A percentile compares a stretch with the other conserved stretches of the same genome.
These are phyloP conservation scores for Chouioia cunea DNA, from an alignment of 2,888 invertebrate genomes.

Conservation along the genomic window DNA sequence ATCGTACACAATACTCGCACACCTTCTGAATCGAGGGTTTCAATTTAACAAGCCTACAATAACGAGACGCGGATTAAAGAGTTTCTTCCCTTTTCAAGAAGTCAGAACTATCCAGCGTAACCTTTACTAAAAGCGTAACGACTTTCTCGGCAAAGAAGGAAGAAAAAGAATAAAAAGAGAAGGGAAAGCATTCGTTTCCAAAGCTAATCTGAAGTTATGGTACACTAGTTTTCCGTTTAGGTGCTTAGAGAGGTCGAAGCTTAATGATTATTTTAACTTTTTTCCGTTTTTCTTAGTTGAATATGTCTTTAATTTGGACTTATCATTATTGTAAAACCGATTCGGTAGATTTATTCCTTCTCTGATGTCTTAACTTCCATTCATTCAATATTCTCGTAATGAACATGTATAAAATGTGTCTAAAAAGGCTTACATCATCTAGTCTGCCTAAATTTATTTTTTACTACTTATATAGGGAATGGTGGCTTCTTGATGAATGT, in stretches of 20 bases:
- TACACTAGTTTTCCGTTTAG: slow-evolving; percentile 8
- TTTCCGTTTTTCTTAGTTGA: too few relatives aligned
- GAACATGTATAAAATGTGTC: too few relatives aligned
- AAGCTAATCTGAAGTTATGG: slow-evolving; percentile 26
- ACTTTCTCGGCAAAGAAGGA: slow-evolving; percentile 4
- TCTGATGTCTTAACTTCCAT: too few relatives aligned
- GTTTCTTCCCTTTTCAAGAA: slow-evolving; percentile 7
- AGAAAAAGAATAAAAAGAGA: neutral
- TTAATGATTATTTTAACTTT: neutral
- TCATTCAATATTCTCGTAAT: too few relatives aligned
- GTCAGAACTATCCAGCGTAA: neutral
- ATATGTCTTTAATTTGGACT: slow-evolving; percentile 25
- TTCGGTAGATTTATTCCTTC: slow-evolving; percentile 1
- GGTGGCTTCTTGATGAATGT: too few relatives aligned
- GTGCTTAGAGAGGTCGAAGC: slow-evolving; percentile 25
- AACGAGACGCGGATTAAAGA: slow-evolving; percentile 34
- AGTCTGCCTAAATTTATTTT: too few relatives aligned
- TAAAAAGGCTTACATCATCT: too few relatives aligned
- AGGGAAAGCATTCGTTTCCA: neutral
- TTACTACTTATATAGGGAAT: too few relatives aligned
- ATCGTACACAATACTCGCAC: slow-evolving; percentile 13
- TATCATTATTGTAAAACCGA: slow-evolving; percentile 10
- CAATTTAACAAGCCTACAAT: slow-evolving; percentile 37
- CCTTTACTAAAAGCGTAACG: slow-evolving; percentile 19
- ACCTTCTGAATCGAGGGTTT: slow-evolving; percentile 21